A percentile compares a stretch with the other conserved stretches of the same genome.
These are phyloP conservation scores for Agrotis segetum DNA, from an alignment of 2,888 invertebrate species.

Conservation along the genomic window DNA sequence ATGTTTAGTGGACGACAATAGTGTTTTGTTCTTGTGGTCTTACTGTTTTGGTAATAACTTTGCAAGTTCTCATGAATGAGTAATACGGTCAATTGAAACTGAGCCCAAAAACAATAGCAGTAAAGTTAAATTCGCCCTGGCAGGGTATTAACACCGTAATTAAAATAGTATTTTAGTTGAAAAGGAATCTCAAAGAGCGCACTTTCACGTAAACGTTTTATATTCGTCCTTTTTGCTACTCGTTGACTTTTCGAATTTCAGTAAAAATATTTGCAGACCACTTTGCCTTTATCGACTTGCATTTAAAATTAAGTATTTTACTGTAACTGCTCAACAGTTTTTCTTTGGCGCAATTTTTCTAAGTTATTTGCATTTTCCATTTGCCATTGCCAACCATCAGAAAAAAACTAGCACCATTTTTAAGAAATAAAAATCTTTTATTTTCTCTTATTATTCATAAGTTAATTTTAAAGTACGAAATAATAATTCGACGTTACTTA, in stretches of 20 bases:
- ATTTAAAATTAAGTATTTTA: constrained; percentile 38
- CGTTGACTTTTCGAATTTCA: constrained; percentile 42
- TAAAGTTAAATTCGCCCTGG: constrained; percentile 41
- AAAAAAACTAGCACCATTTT: constrained; percentile 16
- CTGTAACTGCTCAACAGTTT: constrained; percentile 22
- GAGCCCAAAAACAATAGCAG: accelerated
- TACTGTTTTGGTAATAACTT: constrained; percentile 82
- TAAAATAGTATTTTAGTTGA: constrained; percentile 42
- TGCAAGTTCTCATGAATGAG: constrained; percentile 70
- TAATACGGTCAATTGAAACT: constrained; percentile 32
- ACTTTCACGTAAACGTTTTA: constrained; percentile 48
- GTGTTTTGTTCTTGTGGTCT: constrained; percentile 78
- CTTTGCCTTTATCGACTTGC: constrained; percentile 35
- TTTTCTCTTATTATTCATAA: constrained; percentile 11
- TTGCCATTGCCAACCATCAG: constrained; percentile 13
- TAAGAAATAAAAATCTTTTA: background rate
- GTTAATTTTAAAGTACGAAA: constrained; percentile 32
- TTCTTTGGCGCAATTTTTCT: constrained; percentile 31
- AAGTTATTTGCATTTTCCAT: constrained; percentile 28
- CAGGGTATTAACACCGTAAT: constrained; percentile 25
- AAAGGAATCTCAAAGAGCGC: constrained; percentile 25
- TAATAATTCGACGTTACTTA: constrained; percentile 45
- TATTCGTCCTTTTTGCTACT: constrained; percentile 30
- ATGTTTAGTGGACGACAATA: constrained; percentile 69
- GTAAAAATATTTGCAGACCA: constrained; percentile 38